Evolutionary conservation across 2,888 invertebrate genomes (phyloP).

Genomic region (Drosophila maculinotata): DNA sequence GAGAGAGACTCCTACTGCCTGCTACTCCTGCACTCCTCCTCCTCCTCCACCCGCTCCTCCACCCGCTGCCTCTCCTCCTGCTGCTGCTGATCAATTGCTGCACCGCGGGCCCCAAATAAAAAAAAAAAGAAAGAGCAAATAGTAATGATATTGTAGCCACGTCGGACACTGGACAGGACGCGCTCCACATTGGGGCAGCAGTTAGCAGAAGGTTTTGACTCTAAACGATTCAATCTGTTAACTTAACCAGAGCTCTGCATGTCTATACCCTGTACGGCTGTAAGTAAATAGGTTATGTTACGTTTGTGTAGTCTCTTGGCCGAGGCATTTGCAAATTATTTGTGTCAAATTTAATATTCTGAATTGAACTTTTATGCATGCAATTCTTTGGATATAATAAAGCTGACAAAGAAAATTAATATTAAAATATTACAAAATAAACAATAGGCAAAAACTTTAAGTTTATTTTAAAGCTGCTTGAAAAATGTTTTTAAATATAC

Average conservation of each 20-base stretch:
- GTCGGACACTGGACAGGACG: constrained; percentile 25
- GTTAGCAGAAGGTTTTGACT: constrained; percentile 48
- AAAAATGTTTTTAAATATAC: too few relatives aligned
- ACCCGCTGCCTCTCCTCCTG: constrained; percentile 8
- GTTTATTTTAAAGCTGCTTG: too few relatives aligned
- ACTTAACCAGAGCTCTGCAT: constrained; percentile 12
- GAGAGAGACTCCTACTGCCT: constrained; percentile 6
- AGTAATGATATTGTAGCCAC: constrained; percentile 63
- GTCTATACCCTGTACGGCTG: constrained; percentile 12
- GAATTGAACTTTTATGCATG: too few relatives aligned
- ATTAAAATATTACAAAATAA: too few relatives aligned
- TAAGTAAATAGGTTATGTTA: neutral
- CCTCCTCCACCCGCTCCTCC: neutral
- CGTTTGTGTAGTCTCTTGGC: too few relatives aligned
- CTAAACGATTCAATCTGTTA: constrained; percentile 75
- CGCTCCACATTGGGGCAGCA: constrained; percentile 55
- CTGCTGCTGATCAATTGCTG: constrained; percentile 60
- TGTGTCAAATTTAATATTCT: too few relatives aligned
- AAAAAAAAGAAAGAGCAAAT: constrained; percentile 57
- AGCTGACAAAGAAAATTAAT: too few relatives aligned
- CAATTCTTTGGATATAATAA: too few relatives aligned
- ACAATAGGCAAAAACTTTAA: too few relatives aligned
- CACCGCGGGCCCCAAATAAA: constrained; percentile 54
- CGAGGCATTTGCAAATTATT: too few relatives aligned
- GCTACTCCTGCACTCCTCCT: constrained; percentile 1